These are phyloP conservation scores for Luehdorfia chinensis DNA, from an alignment of 1,140 invertebrate genomes.

Conservation along the genomic window DNA sequence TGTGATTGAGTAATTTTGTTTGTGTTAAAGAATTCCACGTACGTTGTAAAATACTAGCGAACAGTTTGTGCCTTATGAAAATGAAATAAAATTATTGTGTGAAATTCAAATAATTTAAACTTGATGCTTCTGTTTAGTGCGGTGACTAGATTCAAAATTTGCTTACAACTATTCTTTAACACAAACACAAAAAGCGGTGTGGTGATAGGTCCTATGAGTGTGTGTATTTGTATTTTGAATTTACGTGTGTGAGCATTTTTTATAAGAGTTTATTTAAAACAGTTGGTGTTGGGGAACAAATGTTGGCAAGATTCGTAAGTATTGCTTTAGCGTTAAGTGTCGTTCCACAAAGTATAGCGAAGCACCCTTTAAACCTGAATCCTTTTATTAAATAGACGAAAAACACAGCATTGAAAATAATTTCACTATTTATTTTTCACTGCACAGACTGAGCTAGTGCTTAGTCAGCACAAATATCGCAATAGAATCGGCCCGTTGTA, in stretches of 20 bases:
- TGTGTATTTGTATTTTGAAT: conserved; percentile 38
- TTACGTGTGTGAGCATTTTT: conserved; percentile 55
- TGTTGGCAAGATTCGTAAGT: conserved; percentile 68
- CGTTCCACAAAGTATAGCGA: conserved; percentile 32
- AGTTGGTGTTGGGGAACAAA: conserved; percentile 75
- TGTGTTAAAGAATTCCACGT: conserved; percentile 52
- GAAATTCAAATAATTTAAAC: conserved; percentile 3
- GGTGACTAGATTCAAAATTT: conserved; percentile 9
- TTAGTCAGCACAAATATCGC: not conserved
- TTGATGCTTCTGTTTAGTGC: conserved; percentile 6
- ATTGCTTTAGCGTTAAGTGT: conserved; percentile 60
- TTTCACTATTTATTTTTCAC: not conserved
- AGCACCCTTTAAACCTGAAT: conserved; percentile 20
- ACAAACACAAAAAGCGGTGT: conserved; percentile 41
- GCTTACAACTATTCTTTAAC: conserved; percentile 41
- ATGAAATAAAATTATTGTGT: not conserved
- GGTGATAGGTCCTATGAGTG: conserved; percentile 48
- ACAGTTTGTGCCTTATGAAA: conserved; percentile 40
- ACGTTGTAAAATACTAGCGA: conserved; percentile 26
- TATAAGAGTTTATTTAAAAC: conserved; percentile 53
- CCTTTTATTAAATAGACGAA: not conserved
- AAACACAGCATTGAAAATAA: not conserved
- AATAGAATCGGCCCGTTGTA: not conserved
- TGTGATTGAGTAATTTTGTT: conserved; percentile 41
- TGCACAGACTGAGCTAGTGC: not conserved